A percentile compares a stretch with the other conserved stretches of the same genome.
Evolutionary conservation across 2,797 vertebrate genomes (phyloP).

Genomic region (Gadopsis marmoratus): DNA sequence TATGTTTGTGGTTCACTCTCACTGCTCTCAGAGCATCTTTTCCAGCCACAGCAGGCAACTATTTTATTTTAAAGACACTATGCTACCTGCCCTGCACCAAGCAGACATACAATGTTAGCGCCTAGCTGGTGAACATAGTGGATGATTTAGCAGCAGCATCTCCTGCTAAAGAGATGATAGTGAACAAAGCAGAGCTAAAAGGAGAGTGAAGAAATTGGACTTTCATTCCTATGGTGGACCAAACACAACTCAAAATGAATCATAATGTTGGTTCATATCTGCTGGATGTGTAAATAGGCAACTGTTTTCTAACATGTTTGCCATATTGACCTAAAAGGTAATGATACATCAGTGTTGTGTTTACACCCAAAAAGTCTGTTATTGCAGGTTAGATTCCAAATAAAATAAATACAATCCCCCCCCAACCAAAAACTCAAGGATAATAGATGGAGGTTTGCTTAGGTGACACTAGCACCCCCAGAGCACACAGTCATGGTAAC

Average conservation of each 20-base stretch:
- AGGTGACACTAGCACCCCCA: conserved; percentile 18
- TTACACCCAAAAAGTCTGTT: conserved; percentile 18
- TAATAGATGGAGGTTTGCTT: conserved; percentile 2
- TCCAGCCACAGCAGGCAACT: too few relatives aligned
- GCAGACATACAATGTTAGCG: too few relatives aligned
- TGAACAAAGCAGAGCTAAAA: conserved; percentile 1
- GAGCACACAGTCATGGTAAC: conserved; percentile 47
- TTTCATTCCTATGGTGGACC: too few relatives aligned
- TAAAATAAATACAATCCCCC: background rate
- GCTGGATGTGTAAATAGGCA: background rate
- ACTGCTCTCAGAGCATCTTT: too few relatives aligned
- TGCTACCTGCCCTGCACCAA: too few relatives aligned
- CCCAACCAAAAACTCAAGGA: conserved; percentile 11
- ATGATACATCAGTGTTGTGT: background rate
- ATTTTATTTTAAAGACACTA: too few relatives aligned
- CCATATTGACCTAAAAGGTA: background rate
- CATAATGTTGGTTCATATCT: background rate
- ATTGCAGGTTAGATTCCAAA: background rate
- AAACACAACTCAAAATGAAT: conserved; percentile 14
- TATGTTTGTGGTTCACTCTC: background rate
- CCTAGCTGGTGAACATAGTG: conserved; percentile 3
- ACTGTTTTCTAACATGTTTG: too few relatives aligned
- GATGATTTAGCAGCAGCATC: background rate
- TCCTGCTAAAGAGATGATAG: conserved; percentile 1
- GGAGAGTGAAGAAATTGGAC: background rate